Evolutionary conservation across 2,797 vertebrate genomes (phyloP), one percentile per base, ranked within the genome.

Genomic region (Phyllotis vaccarum): DNA sequence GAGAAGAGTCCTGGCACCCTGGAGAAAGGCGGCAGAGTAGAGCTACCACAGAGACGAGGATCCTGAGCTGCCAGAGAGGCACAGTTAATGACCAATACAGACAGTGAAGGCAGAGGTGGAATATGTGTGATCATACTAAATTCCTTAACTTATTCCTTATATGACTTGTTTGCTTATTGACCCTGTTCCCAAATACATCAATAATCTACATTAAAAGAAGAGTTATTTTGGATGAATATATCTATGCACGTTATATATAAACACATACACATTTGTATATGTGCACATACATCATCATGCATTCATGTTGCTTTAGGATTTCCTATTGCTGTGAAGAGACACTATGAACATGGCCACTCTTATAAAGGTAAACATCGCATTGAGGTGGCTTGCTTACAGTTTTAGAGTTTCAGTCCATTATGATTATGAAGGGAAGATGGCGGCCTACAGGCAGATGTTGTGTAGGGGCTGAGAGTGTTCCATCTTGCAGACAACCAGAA

Each of bases 31-130:
- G 34, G 21, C 9, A 1, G 0, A 5, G 7, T 5, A 17, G n/a
- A 21, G 11, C 17, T 8, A 6, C 0, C 16, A 34, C 2, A 1
- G 11, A 60, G 3, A 37, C 17, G 2, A 52, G 43, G 27, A 31
- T 1, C 5, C 13, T 3, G 6, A 3, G 0, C 0, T 3, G 6
- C 37, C 49, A 34, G 19, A 6, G 34, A 31, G 3, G 1, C 0
- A 7, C 60, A 22, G 22, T 58, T 40, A 37, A 4, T 10, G n/a
- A 43, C 14, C 16, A 2, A 34, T 3, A 16, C 7, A 3, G 21
- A 27, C 0, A 6, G 43, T 24, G 66, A 43, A 64, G 40, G 10
- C 21, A 22, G 24, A 62, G 68, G 9, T 3, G 31, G n/a, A 29
- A 0, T 6, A 13, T 2, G 1, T 29, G 46, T 14, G 62, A 62